Conservation (phyloP, 2,888 invertebrate species). For the Zygaena filipendulae region DNA sequence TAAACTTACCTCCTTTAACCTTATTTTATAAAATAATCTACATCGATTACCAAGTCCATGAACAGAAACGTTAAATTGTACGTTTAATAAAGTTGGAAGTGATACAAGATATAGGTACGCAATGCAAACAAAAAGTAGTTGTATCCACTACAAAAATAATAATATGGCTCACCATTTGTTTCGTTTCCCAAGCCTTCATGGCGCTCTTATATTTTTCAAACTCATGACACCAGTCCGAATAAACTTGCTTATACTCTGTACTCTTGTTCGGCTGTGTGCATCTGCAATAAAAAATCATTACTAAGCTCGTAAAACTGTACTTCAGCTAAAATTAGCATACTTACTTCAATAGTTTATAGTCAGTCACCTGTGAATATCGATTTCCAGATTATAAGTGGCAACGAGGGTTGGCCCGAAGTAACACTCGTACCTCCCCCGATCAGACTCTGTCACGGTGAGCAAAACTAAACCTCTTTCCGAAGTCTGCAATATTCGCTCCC, state of each 20-base stretch:
- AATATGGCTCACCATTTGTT: conserved; percentile 72
- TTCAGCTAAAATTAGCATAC: background rate
- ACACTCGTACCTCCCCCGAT: conserved; percentile 71
- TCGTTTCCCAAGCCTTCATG: conserved; percentile 72
- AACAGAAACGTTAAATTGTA: too few species aligned
- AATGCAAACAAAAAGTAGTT: too few species aligned
- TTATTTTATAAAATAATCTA: too few species aligned
- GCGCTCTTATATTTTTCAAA: conserved; percentile 76
- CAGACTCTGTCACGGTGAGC: conserved; percentile 67
- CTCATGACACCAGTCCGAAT: conserved; percentile 79
- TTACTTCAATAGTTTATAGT: background rate
- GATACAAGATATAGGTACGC: too few species aligned
- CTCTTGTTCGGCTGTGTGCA: conserved; percentile 69
- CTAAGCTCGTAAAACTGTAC: background rate
- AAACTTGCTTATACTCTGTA: conserved; percentile 71
- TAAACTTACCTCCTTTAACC: too few species aligned
- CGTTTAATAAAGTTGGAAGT: too few species aligned
- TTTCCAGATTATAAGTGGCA: conserved; percentile 69
- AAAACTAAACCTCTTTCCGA: conserved; percentile 70
- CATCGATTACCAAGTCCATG: too few species aligned
- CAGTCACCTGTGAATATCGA: conserved; percentile 67
- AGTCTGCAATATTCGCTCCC: conserved; percentile 70
- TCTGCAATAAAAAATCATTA: conserved; percentile 37
- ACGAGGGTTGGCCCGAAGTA: conserved; percentile 66
- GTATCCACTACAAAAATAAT: too few species aligned